These are phyloP conservation scores for Lineus longissimus DNA, from an alignment of 1,140 invertebrate species.

Conservation along the genomic window DNA sequence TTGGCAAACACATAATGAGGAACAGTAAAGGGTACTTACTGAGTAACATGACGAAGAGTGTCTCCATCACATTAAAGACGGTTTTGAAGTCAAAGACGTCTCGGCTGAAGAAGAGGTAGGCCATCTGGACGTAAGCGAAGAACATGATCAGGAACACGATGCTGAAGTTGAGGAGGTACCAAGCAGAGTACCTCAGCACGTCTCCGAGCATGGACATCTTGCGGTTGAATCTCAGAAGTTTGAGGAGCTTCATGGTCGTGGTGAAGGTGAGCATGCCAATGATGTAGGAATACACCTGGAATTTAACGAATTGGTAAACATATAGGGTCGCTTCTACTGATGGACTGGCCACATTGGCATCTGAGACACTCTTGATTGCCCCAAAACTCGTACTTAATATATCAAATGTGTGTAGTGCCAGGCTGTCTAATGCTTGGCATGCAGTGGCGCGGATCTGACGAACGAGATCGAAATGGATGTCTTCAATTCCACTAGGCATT, in stretches of 20 bases:
- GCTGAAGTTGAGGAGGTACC: conserved; percentile 32
- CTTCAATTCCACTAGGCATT: no score
- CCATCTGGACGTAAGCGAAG: conserved; percentile 30
- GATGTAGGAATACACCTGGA: conserved; percentile 45
- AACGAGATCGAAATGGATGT: no score
- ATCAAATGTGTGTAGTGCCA: no score
- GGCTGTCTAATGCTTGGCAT: no score
- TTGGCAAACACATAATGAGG: neutral
- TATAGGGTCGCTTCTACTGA: neutral
- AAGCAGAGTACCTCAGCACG: conserved; percentile 26
- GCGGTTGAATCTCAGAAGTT: conserved; percentile 52
- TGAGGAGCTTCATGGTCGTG: conserved; percentile 51
- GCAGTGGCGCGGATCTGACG: no score
- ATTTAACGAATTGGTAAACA: neutral
- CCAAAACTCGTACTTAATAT: conserved; percentile 35
- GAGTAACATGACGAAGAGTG: conserved; percentile 35
- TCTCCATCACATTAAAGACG: conserved; percentile 27
- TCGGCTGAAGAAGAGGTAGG: conserved; percentile 32
- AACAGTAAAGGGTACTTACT: conserved; percentile 23
- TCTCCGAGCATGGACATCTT: conserved; percentile 31
- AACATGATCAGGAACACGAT: conserved; percentile 37
- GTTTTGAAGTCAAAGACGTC: conserved; percentile 28
- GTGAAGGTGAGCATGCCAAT: conserved; percentile 51
- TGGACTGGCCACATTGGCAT: neutral
- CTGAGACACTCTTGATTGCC: conserved; percentile 30